Evolutionary conservation across 2,888 invertebrate genomes (phyloP), one percentile per base, ranked within the genome.

Genomic region (Nebria salina): DNA sequence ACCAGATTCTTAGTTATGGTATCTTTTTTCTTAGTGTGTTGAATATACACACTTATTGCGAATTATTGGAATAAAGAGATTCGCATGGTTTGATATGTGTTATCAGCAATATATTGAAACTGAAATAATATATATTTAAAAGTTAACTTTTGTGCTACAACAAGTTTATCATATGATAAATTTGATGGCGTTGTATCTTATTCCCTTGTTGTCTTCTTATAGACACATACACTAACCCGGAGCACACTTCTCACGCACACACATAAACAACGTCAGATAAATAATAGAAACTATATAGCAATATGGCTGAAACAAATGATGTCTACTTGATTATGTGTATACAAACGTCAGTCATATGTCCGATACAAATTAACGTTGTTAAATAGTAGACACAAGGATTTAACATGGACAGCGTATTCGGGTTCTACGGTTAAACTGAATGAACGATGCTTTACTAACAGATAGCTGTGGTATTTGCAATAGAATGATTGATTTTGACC

Each of bases 261-360:
- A 54, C 6, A 54, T 8, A 54, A 8, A 54, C 4, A 54, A 54
- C 2, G 2, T 7, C 6, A 54, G 7, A 11, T 54, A 54, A 54
- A 13, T 54, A 13, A 13, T 13, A 54, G 54, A 54, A 54, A 54
- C 13, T 11, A 54, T 54, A 54, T 54, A 54, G 54, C 8, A 13
- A 54, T 54, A 54, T 13, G 11, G 54, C 54, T 13, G 76, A 76
- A 76, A 76, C 76, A 76, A 76, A 76, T 76, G 76, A 76, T 76
- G 65, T 8, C 26, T 66, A 68, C 66, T 65, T 76, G 76, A 76
- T 76, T 76, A 76, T 76, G 34, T 76, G 66, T 76, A 76, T 76
- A 66, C 66, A 76, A 65, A 76, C 76, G 76, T 76, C 76, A 76
- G 42, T 76, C 76, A 76, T 76, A 25, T 76, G 76, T 65, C 76